Evolutionary conservation across 30 jellyfish, hydroid and myxozoan species (phyloP).

Genomic region (Chironex yamaguchii): DNA sequence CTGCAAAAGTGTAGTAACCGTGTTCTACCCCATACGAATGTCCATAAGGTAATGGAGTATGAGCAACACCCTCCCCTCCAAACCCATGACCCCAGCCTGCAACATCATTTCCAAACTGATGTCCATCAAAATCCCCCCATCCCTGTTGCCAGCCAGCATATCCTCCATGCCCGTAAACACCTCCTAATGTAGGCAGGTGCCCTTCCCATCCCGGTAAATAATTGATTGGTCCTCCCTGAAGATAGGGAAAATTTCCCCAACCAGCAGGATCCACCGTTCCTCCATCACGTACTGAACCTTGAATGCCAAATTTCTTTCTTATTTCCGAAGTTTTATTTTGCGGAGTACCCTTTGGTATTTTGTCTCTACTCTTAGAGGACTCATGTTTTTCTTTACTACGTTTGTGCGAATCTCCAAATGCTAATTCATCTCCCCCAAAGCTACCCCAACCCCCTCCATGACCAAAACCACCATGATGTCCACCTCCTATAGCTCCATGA

Average conservation of each 20-base stretch:
- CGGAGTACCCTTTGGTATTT: conserved; percentile 17
- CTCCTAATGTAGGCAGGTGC: conserved; percentile 2
- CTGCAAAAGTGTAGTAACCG: not conserved
- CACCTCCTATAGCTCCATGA: conserved; percentile 55
- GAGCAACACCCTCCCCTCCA: conserved; percentile 12
- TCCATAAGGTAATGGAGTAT: not conserved
- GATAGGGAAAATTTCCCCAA: conserved; percentile 65
- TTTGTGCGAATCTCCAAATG: not conserved
- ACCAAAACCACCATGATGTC: conserved; percentile 76
- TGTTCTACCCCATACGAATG: not conserved
- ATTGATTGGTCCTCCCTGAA: conserved; percentile 47
- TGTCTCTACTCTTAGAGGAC: conserved; percentile 11
- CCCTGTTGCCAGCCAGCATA: conserved; percentile 59
- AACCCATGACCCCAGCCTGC: conserved; percentile 60
- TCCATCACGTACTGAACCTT: conserved; percentile 69
- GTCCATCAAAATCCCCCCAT: conserved; percentile 74
- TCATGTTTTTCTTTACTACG: not conserved
- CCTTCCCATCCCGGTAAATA: conserved; percentile 69
- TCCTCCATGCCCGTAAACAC: conserved; percentile 32
- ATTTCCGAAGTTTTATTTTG: not conserved
- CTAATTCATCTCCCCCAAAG: conserved; percentile 75
- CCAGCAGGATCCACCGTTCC: conserved; percentile 82
- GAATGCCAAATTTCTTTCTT: not conserved
- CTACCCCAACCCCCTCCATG: conserved; percentile 58
- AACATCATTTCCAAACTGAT: conserved; percentile 50